Base-by-base conservation (phyloP, 1,140 invertebrate genomes). In the Drosophila jambulina region DNA sequence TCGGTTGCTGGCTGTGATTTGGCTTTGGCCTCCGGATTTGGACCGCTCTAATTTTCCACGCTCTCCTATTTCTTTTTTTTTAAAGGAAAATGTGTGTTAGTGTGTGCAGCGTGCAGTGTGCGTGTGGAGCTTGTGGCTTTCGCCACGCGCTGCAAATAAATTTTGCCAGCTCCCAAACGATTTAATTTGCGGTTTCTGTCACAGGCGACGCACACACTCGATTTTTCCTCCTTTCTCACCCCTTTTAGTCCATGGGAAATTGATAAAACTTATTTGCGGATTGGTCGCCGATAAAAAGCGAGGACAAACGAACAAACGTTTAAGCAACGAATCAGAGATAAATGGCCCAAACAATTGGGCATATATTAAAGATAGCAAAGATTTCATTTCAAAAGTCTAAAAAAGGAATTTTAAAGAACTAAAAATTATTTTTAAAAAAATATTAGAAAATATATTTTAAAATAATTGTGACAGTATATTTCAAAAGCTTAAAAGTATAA, bases 151-250 rank as follows among this genome's bases (percentile, higher is more conserved):
- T 75, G 74, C 70, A 88, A 85, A 90, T 90, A 90, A 90, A 90
- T 90, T 91, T 79, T 49, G 64, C 71, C 64, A 78, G 69, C 57
- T 45, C 74, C 75, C 70, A 84, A 84, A 76, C 85, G 85, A 90
- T 90, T 90, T 90, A 90, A 90, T 90, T 90, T 90, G 85, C 82
- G 85, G 85, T 80, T 90, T 78, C 74, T 80, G 67, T 75, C 80
- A 90, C 78, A 78, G 58, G 48, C 59, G 60, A 70, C 42, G 63
- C 74, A 42, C 48, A 36, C 56, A 64, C 62, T 64, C 56, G 62
- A 64, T 62, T 65, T 61, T 65, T 36, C 51, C 53, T 38, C 21
- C 53, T 38, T 56, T 56, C 53, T 56, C 53, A 15, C 15, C 53
- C 12, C 53, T 23, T 10, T 23, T 54, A 54, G 32, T 54, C 40